Evolutionary conservation across 2,113 vertebrate species (phyloP).

Genomic region (Nothobranchius kuhntae): DNA sequence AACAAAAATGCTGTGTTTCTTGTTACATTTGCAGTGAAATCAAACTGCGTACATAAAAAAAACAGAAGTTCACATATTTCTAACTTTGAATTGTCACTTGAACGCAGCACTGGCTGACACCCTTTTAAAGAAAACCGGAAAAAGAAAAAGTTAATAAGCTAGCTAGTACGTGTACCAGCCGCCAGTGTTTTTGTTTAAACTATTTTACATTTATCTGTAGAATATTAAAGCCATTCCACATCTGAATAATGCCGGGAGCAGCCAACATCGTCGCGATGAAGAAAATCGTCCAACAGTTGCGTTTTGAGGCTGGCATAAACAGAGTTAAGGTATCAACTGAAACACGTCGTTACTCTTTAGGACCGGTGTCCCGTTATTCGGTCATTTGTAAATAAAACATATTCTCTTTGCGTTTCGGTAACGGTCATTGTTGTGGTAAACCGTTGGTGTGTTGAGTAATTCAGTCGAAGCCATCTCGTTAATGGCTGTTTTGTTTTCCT

Average conservation of each 20-base stretch:
- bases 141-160: slow-evolving; percentile 31
- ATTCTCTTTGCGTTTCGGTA: too few species aligned
- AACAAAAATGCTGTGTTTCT: too few species aligned
- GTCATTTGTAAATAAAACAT: not conserved
- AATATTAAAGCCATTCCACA: not conserved
- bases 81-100: not conserved
- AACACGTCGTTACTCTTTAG: not conserved
- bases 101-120: slow-evolving; percentile 29
- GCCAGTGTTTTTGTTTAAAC: not conserved
- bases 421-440: not conserved
- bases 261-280: slow-evolving; percentile 87
- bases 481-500: not conserved
- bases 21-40: too few species aligned
- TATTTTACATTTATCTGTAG: not conserved
- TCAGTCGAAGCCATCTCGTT: not conserved
- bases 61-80: accelerated
- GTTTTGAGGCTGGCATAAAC: slow-evolving; percentile 88
- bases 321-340: slow-evolving; percentile 85
- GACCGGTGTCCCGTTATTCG: slow-evolving; percentile 24
- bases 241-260: slow-evolving; percentile 82
- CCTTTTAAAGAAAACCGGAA: slow-evolving; percentile 58
- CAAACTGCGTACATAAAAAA: too few species aligned
- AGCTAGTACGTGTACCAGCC: not conserved
- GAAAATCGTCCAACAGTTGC: slow-evolving; percentile 90
- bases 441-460: accelerated